Conservation (phyloP, 2,113 vertebrate genomes). For the Laticauda colubrina region DNA sequence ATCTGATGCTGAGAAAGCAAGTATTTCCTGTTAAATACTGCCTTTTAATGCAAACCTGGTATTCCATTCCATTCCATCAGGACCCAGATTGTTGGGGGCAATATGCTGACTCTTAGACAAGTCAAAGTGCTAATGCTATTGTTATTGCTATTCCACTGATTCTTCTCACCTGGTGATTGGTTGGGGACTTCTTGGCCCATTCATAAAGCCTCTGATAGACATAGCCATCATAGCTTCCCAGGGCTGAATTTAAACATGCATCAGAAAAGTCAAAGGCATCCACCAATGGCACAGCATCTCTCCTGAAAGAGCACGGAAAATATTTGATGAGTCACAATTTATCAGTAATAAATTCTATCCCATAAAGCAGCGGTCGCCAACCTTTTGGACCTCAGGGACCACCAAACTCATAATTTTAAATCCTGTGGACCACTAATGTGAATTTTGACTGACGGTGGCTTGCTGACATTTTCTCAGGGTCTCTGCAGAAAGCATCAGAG, state of each 20-base stretch:
- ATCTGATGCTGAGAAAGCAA: background rate
- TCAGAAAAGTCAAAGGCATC: conserved; percentile 79
- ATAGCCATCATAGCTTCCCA: conserved; percentile 73
- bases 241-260: conserved; percentile 67
- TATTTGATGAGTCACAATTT: background rate
- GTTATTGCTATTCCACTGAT: background rate
- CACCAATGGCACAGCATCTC: conserved; percentile 73
- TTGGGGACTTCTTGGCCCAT: conserved; percentile 72
- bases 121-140: too few relatives aligned
- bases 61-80: background rate
- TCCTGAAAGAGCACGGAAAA: conserved; percentile 57
- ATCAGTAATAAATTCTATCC: background rate
- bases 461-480: too few relatives aligned
- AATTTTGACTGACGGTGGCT: too few relatives aligned
- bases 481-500: too few relatives aligned
- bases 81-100: too few relatives aligned
- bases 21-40: background rate
- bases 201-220: conserved; percentile 74
- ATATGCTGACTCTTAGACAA: too few relatives aligned
- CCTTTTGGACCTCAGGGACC: too few relatives aligned
- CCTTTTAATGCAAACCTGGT: background rate
- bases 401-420: too few relatives aligned
- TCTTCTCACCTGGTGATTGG: conserved; percentile 70
- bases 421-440: too few relatives aligned
- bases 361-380: too few relatives aligned